Percentiles rank a stretch among this genome's conserved stretches.
phyloP scores from a whole-genome alignment of 2,888 invertebrate genomes.

The Caenorhabditis zanzibari region DNA sequence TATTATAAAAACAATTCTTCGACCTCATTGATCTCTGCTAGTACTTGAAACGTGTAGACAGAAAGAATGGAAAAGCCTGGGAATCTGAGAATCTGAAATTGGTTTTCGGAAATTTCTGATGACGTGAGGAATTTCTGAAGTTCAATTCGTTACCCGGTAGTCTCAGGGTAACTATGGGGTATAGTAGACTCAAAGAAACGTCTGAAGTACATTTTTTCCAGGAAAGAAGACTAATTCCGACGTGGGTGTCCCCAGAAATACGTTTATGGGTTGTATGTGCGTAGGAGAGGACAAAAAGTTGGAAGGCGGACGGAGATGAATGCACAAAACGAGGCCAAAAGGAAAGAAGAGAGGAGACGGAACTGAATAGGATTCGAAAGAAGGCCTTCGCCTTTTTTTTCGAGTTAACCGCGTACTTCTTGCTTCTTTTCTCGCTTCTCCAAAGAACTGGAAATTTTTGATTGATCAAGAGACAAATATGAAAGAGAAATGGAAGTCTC shows the following conservation, averaged over 20 bases:
- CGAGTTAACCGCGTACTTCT: constrained; percentile 41
- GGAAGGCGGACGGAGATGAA: constrained; percentile 54
- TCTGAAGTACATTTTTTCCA: background rate
- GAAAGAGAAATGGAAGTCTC: constrained; percentile 16
- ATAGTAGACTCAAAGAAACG: background rate
- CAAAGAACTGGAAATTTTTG: constrained; percentile 21
- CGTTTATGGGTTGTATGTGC: constrained; percentile 44
- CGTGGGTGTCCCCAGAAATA: constrained; percentile 36
- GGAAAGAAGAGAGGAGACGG: constrained; percentile 41
- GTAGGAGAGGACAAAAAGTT: constrained; percentile 54
- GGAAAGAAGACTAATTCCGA: constrained; percentile 10
- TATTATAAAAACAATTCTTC: too few species aligned
- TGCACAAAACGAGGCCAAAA: constrained; percentile 58
- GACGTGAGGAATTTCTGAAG: too few species aligned
- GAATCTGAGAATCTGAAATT: background rate
- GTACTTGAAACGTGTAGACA: too few species aligned
- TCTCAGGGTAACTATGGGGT: too few species aligned
- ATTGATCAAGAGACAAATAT: constrained; percentile 46
- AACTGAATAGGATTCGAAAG: constrained; percentile 59
- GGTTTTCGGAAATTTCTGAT: background rate
- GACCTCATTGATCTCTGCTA: too few species aligned
- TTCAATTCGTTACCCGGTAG: too few species aligned
- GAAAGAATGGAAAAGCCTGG: background rate
- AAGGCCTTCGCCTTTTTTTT: constrained; percentile 31
- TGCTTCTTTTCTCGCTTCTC: constrained; percentile 24